phyloP scores from a whole-genome alignment of 23 tunicate species.

The Diplosoma virens region DNA sequence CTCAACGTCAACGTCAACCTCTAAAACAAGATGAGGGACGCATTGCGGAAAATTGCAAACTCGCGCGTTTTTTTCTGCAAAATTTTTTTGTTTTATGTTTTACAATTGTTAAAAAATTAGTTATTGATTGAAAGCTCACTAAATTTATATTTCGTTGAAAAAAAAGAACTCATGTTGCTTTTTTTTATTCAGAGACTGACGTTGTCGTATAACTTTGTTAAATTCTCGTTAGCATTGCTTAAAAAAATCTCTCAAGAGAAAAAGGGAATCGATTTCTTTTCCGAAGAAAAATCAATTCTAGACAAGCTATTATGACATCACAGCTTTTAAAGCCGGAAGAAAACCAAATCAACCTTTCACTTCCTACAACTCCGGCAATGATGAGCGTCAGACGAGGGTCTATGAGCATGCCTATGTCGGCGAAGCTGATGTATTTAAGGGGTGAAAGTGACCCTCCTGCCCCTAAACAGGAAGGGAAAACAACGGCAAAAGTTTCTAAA shows the following conservation, averaged over 20 bases:
- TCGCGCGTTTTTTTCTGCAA: no score
- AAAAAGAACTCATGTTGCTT: no score
- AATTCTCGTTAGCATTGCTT: no score
- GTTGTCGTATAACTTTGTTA: no score
- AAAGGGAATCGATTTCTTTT: neutral
- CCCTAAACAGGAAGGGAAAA: neutral
- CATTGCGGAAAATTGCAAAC: no score
- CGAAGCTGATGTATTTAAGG: slow-evolving; percentile 65
- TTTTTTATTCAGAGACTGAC: no score
- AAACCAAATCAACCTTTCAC: neutral
- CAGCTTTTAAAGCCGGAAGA: neutral
- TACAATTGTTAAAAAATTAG: no score
- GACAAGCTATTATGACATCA: neutral
- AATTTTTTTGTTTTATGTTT: no score
- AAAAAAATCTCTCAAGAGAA: neutral
- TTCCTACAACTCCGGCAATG: slow-evolving; percentile 33
- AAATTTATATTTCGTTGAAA: no score
- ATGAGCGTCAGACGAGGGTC: slow-evolving; percentile 44
- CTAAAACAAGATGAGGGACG: no score
- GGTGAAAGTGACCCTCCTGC: slow-evolving; percentile 46
- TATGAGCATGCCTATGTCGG: slow-evolving; percentile 47
- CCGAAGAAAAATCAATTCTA: neutral
- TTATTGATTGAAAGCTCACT: no score
- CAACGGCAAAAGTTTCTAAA: neutral
- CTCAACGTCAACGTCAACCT: no score